Conservation (phyloP, 2,113 vertebrate genomes). For the human (Homo sapiens) region GRCh38 chr18:60544001-60544500, state of each 20-base stretch:
- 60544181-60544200: not conserved
- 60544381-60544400: not conserved
- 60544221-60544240: not conserved
- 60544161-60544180: not conserved
- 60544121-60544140: not conserved
- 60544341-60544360: not conserved
- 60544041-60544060: not conserved
- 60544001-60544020: not conserved
- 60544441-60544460: not conserved
- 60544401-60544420: not conserved
- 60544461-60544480: not conserved
- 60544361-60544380: not conserved
- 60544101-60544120: not conserved
- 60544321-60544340: not conserved
- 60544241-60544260: not conserved
- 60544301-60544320: not conserved
- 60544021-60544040: not conserved
- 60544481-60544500: not conserved
- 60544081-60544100: not conserved
- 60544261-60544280: not conserved
- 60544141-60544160: not conserved
- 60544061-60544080: not conserved
- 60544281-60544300: not conserved
- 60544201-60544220: not conserved
- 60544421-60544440: not conserved